Conservation (phyloP, 2,888 invertebrate species). For the Conchocele bisecta region DNA sequence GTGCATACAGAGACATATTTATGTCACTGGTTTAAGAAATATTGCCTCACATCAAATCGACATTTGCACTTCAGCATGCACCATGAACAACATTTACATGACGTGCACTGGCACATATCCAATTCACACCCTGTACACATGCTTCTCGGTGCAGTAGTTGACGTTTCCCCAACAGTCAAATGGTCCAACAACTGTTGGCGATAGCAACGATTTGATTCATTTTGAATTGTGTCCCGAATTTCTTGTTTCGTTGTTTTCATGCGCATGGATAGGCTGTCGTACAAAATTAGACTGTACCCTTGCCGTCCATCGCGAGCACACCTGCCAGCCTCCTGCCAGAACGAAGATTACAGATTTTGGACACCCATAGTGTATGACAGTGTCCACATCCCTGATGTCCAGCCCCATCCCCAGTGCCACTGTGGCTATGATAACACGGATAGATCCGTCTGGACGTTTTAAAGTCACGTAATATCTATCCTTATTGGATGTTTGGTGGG, state of each 20-base stretch:
- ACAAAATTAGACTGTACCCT: constrained; percentile 15
- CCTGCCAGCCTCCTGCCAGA: constrained; percentile 48
- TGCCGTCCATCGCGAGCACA: constrained; percentile 42
- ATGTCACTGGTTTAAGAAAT: too few species aligned
- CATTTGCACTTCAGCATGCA: too few species aligned
- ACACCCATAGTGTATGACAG: constrained; percentile 35
- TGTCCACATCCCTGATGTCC: constrained; percentile 40
- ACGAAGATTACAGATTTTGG: constrained; percentile 43
- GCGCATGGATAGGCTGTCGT: constrained; percentile 34
- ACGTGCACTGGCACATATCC: too few species aligned
- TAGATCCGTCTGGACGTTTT: constrained; percentile 16
- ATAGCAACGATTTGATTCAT: constrained; percentile 2
- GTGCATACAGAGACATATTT: too few species aligned
- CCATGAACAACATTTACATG: too few species aligned
- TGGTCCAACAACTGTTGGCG: constrained; percentile 4
- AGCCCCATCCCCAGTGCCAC: constrained; percentile 54
- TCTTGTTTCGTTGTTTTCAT: constrained; percentile 34
- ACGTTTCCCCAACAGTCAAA: constrained; percentile 4
- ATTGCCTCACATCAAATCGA: too few species aligned
- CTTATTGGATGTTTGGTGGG: constrained; percentile 40
- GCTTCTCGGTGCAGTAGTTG: too few species aligned
- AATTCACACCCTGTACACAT: too few species aligned
- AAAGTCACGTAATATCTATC: constrained; percentile 31
- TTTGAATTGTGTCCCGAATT: constrained; percentile 16
- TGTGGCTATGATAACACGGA: constrained; percentile 41